Percentiles rank a stretch among this genome's conserved stretches.
Conservation (phyloP, 2,888 invertebrate species). For the Andrena fulva region DNA sequence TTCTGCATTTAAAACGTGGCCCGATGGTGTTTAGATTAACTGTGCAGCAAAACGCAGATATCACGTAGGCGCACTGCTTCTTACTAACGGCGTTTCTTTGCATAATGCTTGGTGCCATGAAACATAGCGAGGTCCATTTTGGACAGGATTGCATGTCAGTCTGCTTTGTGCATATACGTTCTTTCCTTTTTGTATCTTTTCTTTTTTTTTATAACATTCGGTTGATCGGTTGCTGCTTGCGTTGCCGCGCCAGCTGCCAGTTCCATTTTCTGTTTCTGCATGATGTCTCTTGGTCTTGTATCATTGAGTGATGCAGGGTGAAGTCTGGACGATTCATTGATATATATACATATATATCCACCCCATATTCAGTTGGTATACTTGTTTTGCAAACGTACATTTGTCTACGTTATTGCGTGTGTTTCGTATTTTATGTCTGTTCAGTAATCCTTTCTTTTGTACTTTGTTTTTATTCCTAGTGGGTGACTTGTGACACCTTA, state of each 20-base stretch:
- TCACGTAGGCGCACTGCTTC: slow-evolving; percentile 76
- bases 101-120: slow-evolving; percentile 65
- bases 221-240: slow-evolving; percentile 74
- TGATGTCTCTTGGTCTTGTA: slow-evolving; percentile 50
- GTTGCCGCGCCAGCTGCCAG: slow-evolving; percentile 59
- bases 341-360: slow-evolving; percentile 60
- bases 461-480: slow-evolving; percentile 52
- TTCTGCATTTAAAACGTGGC: slow-evolving; percentile 71
- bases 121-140: slow-evolving; percentile 38
- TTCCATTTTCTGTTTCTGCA: slow-evolving; percentile 60
- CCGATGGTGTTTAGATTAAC: slow-evolving; percentile 48
- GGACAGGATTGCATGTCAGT: slow-evolving; percentile 69
- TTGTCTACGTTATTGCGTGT: slow-evolving; percentile 60
- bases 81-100: slow-evolving; percentile 75
- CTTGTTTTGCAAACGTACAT: slow-evolving; percentile 78
- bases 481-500: slow-evolving; percentile 54
- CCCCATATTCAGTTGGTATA: slow-evolving; percentile 79
- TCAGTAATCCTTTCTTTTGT: slow-evolving; percentile 39
- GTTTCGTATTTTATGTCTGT: slow-evolving; percentile 45
- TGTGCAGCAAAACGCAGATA: slow-evolving; percentile 55
- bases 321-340: slow-evolving; percentile 59
- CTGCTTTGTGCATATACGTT: slow-evolving; percentile 16
- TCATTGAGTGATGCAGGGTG: slow-evolving; percentile 43
- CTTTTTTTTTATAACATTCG: not conserved
- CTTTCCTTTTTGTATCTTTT: not conserved